Base-by-base conservation (phyloP, 2,797 vertebrate genomes). In the Valencia hispanica region DNA sequence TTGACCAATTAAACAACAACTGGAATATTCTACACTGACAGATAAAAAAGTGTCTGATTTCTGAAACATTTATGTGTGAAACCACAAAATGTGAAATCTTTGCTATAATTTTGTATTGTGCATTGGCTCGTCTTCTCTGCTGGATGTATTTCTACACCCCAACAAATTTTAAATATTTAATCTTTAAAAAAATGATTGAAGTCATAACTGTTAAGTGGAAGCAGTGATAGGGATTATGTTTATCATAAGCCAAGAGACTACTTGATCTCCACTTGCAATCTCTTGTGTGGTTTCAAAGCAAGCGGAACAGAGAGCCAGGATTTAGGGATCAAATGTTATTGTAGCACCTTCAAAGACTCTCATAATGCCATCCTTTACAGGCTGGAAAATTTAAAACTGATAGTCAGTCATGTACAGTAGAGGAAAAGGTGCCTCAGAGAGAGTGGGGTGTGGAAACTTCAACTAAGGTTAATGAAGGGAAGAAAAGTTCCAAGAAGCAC, bases 291-390 rank as follows among this genome's bases (percentile, higher is more conserved):
- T 78, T 90, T 91, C 85, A 82, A 89, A 86, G 73, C 57, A 22
- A 66, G 78, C 5, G 53, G 84, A 86, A 88, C 85, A 81, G 73
- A 73, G 77, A 72, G 75, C 78, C 57, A 47, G 82, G 68, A 73
- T 82, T 82, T 82, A 86, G 72, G 87, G 86, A 18, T 69, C 70
- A 66, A 22, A 87, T 50, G 83, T 82, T 82, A 87, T 84, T 84
- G 76, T 68, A 83, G 79, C 74, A 59, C 85, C 78, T 84, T 82
- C 73, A 86, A 81, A 74, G 69, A 84, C 78, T 75, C 57, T 45
- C 48, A 53, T 61, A 70, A 73, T 71, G 71, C 77, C 65, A 68
- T 73, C 47, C 65, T 59, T 80, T 75, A 50, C 36, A 69, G 41
- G 73, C 25, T 70, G 55, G 45, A 86, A 88, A 90, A 91, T 73